phyloP scores from a whole-genome alignment of 2,888 invertebrate genomes.

The Capitulum mitella region DNA sequence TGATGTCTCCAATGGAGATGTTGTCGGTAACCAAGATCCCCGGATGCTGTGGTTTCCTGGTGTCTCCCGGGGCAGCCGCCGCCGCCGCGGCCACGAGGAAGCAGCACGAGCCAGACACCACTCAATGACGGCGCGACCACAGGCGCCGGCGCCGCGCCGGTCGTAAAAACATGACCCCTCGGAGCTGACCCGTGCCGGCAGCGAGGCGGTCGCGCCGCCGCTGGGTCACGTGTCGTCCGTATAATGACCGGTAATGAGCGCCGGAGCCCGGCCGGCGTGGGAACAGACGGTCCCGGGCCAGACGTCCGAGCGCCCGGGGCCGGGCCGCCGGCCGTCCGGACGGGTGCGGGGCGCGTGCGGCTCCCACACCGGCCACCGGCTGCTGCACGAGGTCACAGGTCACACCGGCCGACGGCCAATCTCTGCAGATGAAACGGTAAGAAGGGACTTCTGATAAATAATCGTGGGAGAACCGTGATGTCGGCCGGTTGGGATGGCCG shows the following conservation, averaged over 20 bases:
- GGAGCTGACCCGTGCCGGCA: background rate
- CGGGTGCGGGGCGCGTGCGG: conserved; percentile 14
- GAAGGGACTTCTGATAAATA: background rate
- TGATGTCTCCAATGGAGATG: too few species aligned
- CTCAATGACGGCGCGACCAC: background rate
- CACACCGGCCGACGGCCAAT: background rate
- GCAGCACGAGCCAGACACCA: background rate
- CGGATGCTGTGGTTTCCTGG: too few species aligned
- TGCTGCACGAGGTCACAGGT: background rate
- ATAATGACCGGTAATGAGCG: conserved; percentile 2
- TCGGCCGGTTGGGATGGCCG: background rate
- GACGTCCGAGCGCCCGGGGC: background rate
- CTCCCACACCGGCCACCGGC: background rate
- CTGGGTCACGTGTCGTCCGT: background rate
- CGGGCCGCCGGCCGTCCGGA: background rate
- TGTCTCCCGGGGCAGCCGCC: too few species aligned
- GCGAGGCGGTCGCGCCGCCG: background rate
- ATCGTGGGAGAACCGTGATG: background rate
- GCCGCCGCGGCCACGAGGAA: background rate
- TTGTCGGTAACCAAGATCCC: too few species aligned
- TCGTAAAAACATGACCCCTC: background rate
- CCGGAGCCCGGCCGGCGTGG: background rate
- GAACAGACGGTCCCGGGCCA: background rate
- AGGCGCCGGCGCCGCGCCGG: background rate
- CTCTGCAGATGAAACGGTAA: background rate